Base-by-base conservation (phyloP, 2,797 vertebrate species). In the Euphonia xanthogaster region DNA sequence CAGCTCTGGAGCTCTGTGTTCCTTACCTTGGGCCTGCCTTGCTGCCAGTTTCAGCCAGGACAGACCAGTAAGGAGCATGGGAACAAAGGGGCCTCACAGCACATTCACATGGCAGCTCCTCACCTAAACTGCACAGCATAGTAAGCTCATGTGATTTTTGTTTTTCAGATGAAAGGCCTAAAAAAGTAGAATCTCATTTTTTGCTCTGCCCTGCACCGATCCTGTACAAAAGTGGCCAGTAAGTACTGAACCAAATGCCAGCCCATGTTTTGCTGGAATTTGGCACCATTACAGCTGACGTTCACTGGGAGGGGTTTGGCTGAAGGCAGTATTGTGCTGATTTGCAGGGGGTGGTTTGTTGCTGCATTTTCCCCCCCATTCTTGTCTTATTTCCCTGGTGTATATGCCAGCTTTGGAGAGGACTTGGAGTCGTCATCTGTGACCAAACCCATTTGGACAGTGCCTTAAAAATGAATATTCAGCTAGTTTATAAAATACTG, bases 161-260 rank as follows among this genome's bases (percentile, higher is more conserved):
- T 98, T 89, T 95, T 98, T 14, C 97, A 99, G 99, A 92, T 97
- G 97, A 98, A 54, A 98, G 96, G 92, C 98, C 99, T 42, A 98
- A 96, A 65, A 88, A 53, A 3, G 98, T 99, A 86, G 89, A 94
- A 24, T 92, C 97, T 15, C 96, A 98, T 61, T 99, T 98, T 88
- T 94, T 99, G 92, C 98, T 99, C 92, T 99, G 99, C 94, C 99
- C 99, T 35, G 99, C 98, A 14, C 99, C 99, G 2, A 62, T 94
- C 88, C 98, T 99, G 48, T 97, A 98, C 61, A 98, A 98, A 92
- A 98, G 96, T 42, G 99, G 99, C 98, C 98, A 99, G 99, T 99
- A 98, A 99, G 99, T 99, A 97, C 40, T 55, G 19, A 94, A 94
- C 88, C 81, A 81, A 90, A 83, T 54, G 61, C 88, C 76, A 78